These are phyloP conservation scores for Python bivittatus DNA, from an alignment of 2,113 vertebrate species.

Conservation along the genomic window DNA sequence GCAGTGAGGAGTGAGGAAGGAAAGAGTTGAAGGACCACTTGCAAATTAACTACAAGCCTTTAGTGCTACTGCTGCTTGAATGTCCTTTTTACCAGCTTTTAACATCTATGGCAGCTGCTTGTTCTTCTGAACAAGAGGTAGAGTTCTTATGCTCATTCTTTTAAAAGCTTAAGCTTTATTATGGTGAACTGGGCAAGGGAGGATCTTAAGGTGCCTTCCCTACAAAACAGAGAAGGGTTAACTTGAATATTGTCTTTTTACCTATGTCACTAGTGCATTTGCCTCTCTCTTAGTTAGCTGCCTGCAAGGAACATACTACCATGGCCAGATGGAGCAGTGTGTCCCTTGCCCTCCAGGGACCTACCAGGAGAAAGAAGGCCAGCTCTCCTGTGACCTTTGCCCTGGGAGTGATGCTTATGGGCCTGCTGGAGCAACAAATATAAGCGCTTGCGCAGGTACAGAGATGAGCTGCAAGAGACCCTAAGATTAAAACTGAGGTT, in stretches of 20 bases:
- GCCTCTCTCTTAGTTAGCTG: slow-evolving; percentile 94
- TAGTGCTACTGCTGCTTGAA: background rate
- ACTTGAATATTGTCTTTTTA: slow-evolving; percentile 18
- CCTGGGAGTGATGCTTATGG: slow-evolving; percentile 93
- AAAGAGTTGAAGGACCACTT: fast-evolving
- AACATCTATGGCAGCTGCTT: slow-evolving; percentile 2
- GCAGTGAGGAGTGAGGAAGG: background rate
- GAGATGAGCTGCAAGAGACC: slow-evolving; percentile 26
- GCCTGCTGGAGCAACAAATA: slow-evolving; percentile 86
- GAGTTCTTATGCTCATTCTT: slow-evolving; percentile 1
- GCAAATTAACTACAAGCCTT: background rate
- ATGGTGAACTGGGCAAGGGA: slow-evolving; percentile 16
- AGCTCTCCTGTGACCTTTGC: slow-evolving; percentile 96
- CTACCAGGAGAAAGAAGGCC: slow-evolving; percentile 96
- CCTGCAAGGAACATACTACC: slow-evolving; percentile 92
- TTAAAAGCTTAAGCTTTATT: slow-evolving; percentile 24
- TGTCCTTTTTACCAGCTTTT: background rate
- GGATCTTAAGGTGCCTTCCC: slow-evolving; percentile 24
- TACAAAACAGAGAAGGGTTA: slow-evolving; percentile 34
- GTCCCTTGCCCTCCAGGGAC: slow-evolving; percentile 91
- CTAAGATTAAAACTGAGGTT: background rate
- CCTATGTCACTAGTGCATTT: slow-evolving; percentile 60
- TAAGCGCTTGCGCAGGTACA: slow-evolving; percentile 91
- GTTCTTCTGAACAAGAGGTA: background rate
- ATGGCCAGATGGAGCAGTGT: slow-evolving; percentile 94